Evolutionary conservation across 2,888 invertebrate species (phyloP), one percentile per base, ranked within the genome.

Genomic region (Diplazon laetatorius): DNA sequence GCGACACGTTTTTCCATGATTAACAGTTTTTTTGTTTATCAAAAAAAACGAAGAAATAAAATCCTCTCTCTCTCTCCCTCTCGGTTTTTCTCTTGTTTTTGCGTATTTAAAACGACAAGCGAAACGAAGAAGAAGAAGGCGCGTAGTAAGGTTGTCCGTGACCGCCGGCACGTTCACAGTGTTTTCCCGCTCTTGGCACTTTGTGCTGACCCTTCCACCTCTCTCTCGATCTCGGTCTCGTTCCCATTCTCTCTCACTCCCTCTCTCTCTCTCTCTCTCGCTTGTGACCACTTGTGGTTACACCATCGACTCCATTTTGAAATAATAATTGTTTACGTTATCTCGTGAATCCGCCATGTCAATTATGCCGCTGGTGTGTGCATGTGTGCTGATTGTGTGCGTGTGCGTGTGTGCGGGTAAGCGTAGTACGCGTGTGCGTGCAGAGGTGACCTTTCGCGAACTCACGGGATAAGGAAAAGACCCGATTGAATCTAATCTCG

Each of bases 371-470:
- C n/a, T n/a, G n/a, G n/a, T n/a, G n/a, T n/a, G n/a, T n/a, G n/a
- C n/a, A n/a, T n/a, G n/a, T n/a, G n/a, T n/a, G n/a, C n/a, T n/a
- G n/a, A n/a, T n/a, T n/a, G n/a, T n/a, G n/a, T n/a, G n/a, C n/a
- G n/a, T n/a, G n/a, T n/a, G n/a, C n/a, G n/a, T n/a, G n/a, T n/a
- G n/a, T n/a, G n/a, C n/a, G n/a, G n/a, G 52, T 44, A 63, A 16
- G 65, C 4, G 50, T 48, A 20, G 20, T 30, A 48, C 25, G 52
- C 39, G 48, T 55, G 65, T 66, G 52, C 30, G 75, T 77, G 80
- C 71, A 79, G 79, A 79, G 80, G 80, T 82, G 80, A 82, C 82
- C 82, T 82, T 79, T 78, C 37, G n/a, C 44, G 55, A 35, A 70
- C 52, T 52, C 25, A 20, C 57, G 52, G 12, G 42, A 55, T n/a